Conservation (phyloP, 2,113 vertebrate species). For the Clarias magur region DNA sequence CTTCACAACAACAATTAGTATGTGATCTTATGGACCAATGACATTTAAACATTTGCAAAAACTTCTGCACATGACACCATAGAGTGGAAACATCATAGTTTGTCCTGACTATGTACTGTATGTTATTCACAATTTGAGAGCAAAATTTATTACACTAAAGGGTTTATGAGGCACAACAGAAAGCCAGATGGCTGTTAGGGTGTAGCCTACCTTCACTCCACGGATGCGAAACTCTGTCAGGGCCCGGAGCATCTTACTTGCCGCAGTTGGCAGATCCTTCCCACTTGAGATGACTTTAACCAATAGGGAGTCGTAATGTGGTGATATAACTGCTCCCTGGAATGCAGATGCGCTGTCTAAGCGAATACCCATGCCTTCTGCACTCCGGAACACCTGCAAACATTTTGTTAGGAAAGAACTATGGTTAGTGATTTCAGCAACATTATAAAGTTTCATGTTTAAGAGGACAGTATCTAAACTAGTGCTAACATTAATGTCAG, state of each 20-base stretch:
- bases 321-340: slow-evolving; percentile 88
- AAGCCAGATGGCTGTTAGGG: background rate
- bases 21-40: background rate
- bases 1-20: background rate
- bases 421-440: background rate
- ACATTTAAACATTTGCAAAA: background rate
- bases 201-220: slow-evolving; percentile 86
- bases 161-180: background rate
- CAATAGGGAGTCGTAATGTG: slow-evolving; percentile 91
- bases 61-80: background rate
- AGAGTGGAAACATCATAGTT: background rate
- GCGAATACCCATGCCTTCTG: slow-evolving; percentile 92
- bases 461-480: background rate
- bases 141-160: background rate
- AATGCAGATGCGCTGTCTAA: slow-evolving; percentile 91
- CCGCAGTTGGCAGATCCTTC: slow-evolving; percentile 82
- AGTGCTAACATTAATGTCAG: background rate
- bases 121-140: background rate
- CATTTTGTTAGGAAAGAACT: background rate
- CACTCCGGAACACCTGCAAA: slow-evolving; percentile 87
- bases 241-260: slow-evolving; percentile 90
- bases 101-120: no score
- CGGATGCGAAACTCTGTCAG: slow-evolving; percentile 89
- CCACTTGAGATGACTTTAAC: slow-evolving; percentile 92
- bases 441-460: background rate